These are phyloP conservation scores for Salpingus planirostris DNA, from an alignment of 2,888 invertebrate species.

Conservation along the genomic window DNA sequence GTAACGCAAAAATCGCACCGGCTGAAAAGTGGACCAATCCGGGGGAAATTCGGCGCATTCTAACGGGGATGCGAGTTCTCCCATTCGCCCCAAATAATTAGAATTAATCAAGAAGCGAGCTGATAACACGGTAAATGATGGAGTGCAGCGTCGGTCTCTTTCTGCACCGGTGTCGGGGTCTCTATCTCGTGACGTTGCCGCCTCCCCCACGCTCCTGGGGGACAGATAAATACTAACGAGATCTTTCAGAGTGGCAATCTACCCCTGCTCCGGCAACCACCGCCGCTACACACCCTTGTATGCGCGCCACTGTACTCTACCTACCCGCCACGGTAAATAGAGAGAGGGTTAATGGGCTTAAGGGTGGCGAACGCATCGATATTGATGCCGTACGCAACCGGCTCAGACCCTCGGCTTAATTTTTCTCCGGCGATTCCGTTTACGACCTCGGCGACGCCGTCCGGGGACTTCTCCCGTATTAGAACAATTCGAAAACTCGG, in stretches of 20 bases:
- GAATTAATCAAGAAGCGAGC: conserved; percentile 39
- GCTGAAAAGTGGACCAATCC: too few relatives aligned
- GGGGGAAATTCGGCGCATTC: too few relatives aligned
- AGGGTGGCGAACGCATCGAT: too few relatives aligned
- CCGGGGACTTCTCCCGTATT: too few relatives aligned
- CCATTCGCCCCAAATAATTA: conserved; percentile 34
- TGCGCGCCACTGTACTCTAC: not conserved
- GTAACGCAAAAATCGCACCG: too few relatives aligned
- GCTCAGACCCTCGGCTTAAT: too few relatives aligned
- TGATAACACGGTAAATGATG: conserved; percentile 40
- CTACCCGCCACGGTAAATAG: conserved; percentile 12
- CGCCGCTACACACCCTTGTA: conserved; percentile 1
- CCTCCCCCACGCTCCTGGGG: conserved; percentile 32
- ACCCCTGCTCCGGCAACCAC: conserved; percentile 28
- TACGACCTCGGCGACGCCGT: too few relatives aligned
- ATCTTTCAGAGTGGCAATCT: conserved; percentile 39
- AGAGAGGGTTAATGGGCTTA: conserved; percentile 13
- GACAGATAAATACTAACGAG: conserved; percentile 44
- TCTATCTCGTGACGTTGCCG: conserved; percentile 27
- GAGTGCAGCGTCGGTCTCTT: conserved; percentile 26
- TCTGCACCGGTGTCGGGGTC: conserved; percentile 25
- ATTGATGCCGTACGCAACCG: too few relatives aligned
- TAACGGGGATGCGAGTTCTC: too few relatives aligned
- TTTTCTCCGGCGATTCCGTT: too few relatives aligned
- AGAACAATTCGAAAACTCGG: too few relatives aligned